These are phyloP conservation scores for Drosophila pegasa DNA, from an alignment of 2,888 invertebrate genomes.

Conservation along the genomic window DNA sequence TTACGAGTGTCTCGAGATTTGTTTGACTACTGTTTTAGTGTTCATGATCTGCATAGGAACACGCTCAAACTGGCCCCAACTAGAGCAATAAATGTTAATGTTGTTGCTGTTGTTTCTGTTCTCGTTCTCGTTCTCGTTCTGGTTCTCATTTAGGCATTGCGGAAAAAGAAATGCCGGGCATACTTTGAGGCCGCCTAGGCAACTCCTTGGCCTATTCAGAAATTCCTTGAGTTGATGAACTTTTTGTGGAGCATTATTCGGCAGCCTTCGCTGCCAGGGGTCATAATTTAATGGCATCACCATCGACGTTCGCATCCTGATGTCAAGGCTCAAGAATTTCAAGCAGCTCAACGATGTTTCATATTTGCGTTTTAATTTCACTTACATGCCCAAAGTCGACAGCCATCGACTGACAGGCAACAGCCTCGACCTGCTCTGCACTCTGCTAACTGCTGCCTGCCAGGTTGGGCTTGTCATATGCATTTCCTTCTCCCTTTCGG, in stretches of 20 bases:
- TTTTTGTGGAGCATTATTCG: constrained; percentile 58
- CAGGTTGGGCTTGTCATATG: constrained; percentile 60
- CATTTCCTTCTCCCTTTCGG: constrained; percentile 61
- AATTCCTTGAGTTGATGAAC: constrained; percentile 60
- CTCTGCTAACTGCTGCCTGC: constrained; percentile 24
- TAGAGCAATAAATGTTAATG: constrained; percentile 16
- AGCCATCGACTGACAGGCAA: constrained; percentile 17
- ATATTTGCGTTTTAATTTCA: constrained; percentile 69
- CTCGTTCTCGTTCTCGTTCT: neutral
- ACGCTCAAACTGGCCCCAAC: constrained; percentile 4
- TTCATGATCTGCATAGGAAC: constrained; percentile 6
- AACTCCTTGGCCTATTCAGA: constrained; percentile 26
- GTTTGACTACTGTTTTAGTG: constrained; percentile 24
- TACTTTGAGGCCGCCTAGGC: constrained; percentile 46
- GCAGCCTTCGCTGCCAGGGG: constrained; percentile 40
- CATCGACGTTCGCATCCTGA: constrained; percentile 52
- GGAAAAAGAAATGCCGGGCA: constrained; percentile 40
- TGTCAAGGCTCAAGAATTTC: constrained; percentile 59
- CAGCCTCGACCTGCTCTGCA: constrained; percentile 15
- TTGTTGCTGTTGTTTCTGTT: constrained; percentile 6
- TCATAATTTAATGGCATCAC: constrained; percentile 66
- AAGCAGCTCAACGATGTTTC: constrained; percentile 66
- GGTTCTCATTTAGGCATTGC: neutral
- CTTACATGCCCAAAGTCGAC: constrained; percentile 48
- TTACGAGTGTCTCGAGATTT: constrained; percentile 51